These are phyloP conservation scores for Notamacropus eugenii DNA, from an alignment of 2,797 vertebrate genomes.

Conservation along the genomic window DNA sequence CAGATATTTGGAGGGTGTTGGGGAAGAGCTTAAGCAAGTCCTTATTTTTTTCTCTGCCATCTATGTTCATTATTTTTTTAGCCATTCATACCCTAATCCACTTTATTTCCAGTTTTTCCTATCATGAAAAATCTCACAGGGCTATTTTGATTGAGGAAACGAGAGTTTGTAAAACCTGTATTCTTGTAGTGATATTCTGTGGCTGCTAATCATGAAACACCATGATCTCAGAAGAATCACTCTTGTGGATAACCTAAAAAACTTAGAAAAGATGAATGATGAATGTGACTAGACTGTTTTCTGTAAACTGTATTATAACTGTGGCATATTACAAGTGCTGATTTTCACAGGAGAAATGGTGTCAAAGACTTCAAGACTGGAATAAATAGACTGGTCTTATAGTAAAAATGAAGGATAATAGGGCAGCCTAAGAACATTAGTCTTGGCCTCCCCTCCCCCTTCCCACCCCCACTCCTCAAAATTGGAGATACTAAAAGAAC, in stretches of 20 bases:
- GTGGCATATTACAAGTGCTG: background rate
- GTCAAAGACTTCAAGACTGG: background rate
- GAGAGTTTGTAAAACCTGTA: background rate
- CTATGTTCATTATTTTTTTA: background rate
- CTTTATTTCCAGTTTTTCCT: background rate
- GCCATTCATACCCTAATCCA: background rate
- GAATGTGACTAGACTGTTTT: background rate
- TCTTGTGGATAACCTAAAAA: background rate
- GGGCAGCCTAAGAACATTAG: background rate
- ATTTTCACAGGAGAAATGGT: background rate
- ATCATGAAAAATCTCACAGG: background rate
- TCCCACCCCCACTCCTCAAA: rapidly evolving
- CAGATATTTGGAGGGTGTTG: no score
- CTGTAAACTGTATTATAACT: background rate
- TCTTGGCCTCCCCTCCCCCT: background rate
- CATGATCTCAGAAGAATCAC: background rate
- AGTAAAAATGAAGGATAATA: background rate
- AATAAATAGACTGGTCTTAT: background rate
- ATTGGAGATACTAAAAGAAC: background rate
- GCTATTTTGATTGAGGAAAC: background rate
- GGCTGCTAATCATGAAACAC: background rate
- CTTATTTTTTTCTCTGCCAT: no score
- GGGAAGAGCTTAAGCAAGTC: no score
- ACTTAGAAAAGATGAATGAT: background rate
- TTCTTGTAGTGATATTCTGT: background rate